phyloP scores from a whole-genome alignment of 2,113 vertebrate species.

The Cyprinus carpio region DNA sequence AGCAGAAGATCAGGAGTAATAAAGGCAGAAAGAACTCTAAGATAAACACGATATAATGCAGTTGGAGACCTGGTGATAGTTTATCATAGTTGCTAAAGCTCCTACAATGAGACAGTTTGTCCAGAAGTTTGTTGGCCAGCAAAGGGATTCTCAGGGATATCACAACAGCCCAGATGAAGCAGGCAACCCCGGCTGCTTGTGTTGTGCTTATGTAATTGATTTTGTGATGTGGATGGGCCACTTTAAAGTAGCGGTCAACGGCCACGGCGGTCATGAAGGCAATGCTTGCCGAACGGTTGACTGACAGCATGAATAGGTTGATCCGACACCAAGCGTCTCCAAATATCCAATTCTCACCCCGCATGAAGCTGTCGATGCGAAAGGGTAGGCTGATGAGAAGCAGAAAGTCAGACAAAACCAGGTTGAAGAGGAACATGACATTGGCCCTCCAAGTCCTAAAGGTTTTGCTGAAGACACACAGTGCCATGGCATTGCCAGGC shows the following conservation, averaged over 20 bases:
- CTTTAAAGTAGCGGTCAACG: conserved; percentile 77
- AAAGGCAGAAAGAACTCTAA: conserved; percentile 52
- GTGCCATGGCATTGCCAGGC: conserved; percentile 68
- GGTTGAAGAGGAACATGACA: conserved; percentile 75
- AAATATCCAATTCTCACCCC: conserved; percentile 54
- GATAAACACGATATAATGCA: conserved; percentile 58
- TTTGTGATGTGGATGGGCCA: conserved; percentile 73
- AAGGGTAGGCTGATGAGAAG: conserved; percentile 74
- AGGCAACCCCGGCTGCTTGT: conserved; percentile 56
- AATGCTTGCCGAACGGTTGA: conserved; percentile 77
- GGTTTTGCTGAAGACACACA: conserved; percentile 75
- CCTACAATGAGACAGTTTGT: conserved; percentile 65
- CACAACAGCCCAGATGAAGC: conserved; percentile 69
- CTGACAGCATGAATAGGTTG: conserved; percentile 54
- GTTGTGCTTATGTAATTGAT: conserved; percentile 65
- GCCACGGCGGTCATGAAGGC: conserved; percentile 75
- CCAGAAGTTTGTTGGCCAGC: conserved; percentile 64
- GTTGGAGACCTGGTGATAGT: conserved; percentile 29
- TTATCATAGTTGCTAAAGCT: conserved; percentile 69
- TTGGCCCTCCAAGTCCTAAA: conserved; percentile 71
- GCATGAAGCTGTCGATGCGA: conserved; percentile 69
- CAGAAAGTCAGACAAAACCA: conserved; percentile 76
- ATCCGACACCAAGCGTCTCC: conserved; percentile 54
- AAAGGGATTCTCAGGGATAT: conserved; percentile 68
- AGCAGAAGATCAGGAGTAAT: conserved; percentile 48